Percentiles rank a stretch among this genome's conserved stretches.
phyloP scores from a whole-genome alignment of 2,888 invertebrate genomes.

The Papilio demoleus region DNA sequence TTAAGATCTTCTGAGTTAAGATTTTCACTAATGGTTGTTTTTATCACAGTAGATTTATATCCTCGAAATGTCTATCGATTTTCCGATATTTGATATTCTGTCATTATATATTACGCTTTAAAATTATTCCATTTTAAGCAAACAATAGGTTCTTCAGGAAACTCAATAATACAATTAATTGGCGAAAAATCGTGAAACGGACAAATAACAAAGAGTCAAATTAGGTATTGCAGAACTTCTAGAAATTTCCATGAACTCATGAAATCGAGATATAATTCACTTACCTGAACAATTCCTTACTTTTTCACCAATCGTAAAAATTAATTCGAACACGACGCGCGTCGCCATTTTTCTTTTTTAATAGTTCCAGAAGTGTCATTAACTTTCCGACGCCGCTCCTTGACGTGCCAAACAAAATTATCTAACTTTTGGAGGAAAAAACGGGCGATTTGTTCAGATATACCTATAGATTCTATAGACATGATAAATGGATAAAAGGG shows the following conservation, averaged over 20 bases:
- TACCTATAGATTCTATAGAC: slow-evolving; percentile 57
- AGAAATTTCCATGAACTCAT: not conserved
- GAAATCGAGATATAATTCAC: not conserved
- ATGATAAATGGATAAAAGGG: slow-evolving; percentile 62
- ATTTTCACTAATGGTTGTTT: too few relatives aligned
- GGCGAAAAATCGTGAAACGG: not conserved
- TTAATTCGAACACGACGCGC: slow-evolving; percentile 27
- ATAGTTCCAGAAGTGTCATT: slow-evolving; percentile 41
- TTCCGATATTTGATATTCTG: too few relatives aligned
- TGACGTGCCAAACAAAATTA: slow-evolving; percentile 46
- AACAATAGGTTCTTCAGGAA: too few relatives aligned
- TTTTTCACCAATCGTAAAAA: slow-evolving; percentile 24
- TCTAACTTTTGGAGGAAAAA: slow-evolving; percentile 39
- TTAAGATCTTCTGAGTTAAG: not conserved
- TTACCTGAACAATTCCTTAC: slow-evolving; percentile 8
- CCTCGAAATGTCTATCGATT: too few relatives aligned
- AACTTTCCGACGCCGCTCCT: slow-evolving; percentile 41
- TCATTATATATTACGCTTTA: too few relatives aligned
- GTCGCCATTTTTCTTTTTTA: slow-evolving; percentile 34
- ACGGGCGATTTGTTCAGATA: slow-evolving; percentile 42
- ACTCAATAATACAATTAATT: too few relatives aligned
- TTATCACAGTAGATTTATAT: too few relatives aligned
- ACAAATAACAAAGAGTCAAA: not conserved
- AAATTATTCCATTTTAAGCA: too few relatives aligned
- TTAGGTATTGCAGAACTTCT: not conserved